These are phyloP conservation scores for Paragorgia papillata DNA, from an alignment of 92 coral and sea anemone genomes.

Conservation along the genomic window DNA sequence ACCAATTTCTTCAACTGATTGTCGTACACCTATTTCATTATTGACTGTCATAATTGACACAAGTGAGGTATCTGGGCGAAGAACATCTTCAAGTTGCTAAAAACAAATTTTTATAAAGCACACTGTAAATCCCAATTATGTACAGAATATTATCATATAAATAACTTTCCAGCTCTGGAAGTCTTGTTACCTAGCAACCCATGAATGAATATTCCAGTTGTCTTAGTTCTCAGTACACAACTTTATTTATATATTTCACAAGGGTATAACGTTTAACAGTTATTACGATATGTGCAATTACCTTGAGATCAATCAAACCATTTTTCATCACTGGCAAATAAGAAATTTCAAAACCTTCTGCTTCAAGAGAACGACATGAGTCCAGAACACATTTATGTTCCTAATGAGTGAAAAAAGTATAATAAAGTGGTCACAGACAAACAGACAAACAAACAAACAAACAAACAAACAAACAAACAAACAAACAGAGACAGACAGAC, in stretches of 20 bases:
- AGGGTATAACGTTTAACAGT: no score
- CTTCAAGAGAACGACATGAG: constrained; percentile 92
- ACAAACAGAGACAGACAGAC: background rate
- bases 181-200: no score
- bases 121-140: background rate
- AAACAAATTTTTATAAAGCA: background rate
- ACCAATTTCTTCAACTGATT: constrained; percentile 92
- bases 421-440: background rate
- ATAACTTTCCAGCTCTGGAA: no score
- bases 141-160: no score
- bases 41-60: constrained; percentile 91
- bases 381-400: constrained; percentile 99
- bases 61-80: constrained; percentile 88
- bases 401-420: constrained; percentile 47
- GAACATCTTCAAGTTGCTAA: constrained; percentile 77
- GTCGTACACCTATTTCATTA: constrained; percentile 93
- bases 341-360: constrained; percentile 93
- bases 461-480: no score
- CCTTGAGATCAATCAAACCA: constrained; percentile 91
- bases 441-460: background rate
- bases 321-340: constrained; percentile 79
- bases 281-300: no score
- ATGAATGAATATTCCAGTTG: no score
- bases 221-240: no score
- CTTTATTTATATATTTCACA: no score